A percentile compares a stretch with the other conserved stretches of the same genome.
These are phyloP conservation scores for Eristalinus sepulchralis DNA, from an alignment of 2,888 invertebrate genomes.

Conservation along the genomic window DNA sequence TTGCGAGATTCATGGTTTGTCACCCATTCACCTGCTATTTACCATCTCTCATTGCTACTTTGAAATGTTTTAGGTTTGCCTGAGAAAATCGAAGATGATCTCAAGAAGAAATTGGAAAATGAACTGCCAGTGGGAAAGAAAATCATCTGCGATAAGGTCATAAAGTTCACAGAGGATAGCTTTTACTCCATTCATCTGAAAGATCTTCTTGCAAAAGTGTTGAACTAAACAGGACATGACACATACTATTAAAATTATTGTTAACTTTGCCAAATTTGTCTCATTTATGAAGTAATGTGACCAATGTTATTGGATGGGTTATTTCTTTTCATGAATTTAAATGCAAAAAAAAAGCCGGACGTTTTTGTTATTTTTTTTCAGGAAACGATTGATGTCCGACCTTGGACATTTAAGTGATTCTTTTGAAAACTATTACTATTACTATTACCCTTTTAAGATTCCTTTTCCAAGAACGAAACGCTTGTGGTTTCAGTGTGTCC, in stretches of 20 bases:
- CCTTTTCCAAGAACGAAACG: too few species aligned
- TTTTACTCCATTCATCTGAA: conserved; percentile 35
- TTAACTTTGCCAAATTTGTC: too few species aligned
- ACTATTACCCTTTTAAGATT: too few species aligned
- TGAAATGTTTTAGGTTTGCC: conserved; percentile 50
- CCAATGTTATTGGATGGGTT: too few species aligned
- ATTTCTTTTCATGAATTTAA: too few species aligned
- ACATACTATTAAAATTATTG: neutral
- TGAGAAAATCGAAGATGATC: neutral
- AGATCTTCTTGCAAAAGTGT: conserved; percentile 4
- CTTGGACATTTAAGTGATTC: too few species aligned
- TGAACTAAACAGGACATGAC: neutral
- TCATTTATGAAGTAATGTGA: too few species aligned
- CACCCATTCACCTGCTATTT: conserved; percentile 19
- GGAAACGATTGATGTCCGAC: too few species aligned
- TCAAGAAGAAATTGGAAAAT: conserved; percentile 25
- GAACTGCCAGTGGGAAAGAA: conserved; percentile 13
- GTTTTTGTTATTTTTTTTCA: too few species aligned
- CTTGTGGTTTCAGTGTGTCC: too few species aligned
- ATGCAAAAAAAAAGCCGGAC: too few species aligned
- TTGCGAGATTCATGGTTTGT: conserved; percentile 75
- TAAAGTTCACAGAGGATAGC: conserved; percentile 27
- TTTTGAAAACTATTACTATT: too few species aligned
- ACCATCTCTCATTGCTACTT: conserved; percentile 70
- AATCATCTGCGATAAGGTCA: conserved; percentile 41